Evolutionary conservation across 2,888 invertebrate genomes (phyloP).

Genomic region (Drosophila phalerata): DNA sequence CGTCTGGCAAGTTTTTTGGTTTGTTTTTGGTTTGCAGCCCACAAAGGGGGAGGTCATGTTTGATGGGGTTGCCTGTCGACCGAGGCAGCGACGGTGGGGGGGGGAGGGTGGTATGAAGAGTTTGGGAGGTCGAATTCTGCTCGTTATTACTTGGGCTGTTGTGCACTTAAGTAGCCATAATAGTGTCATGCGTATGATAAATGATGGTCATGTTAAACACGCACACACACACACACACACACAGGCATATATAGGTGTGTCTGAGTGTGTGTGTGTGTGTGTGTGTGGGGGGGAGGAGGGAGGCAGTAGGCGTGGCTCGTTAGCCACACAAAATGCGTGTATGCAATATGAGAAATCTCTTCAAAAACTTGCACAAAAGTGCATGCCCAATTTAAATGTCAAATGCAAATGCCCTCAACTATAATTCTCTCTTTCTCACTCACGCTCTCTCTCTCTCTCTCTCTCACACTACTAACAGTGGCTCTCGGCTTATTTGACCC

Average conservation of each 20-base stretch:
- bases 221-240: conserved; percentile 9
- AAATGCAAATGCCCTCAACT: conserved; percentile 60
- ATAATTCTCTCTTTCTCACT: conserved; percentile 46
- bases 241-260: not conserved
- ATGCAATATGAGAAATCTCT: conserved; percentile 60
- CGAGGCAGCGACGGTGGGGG: not conserved
- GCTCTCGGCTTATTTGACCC: too few relatives aligned
- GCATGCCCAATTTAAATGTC: conserved; percentile 66
- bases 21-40: conserved; percentile 1
- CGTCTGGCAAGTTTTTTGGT: conserved; percentile 31
- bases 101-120: not conserved
- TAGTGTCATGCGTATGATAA: conserved; percentile 70
- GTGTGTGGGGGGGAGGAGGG: not conserved
- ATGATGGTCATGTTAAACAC: conserved; percentile 62
- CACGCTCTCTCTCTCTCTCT: not conserved
- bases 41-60: not conserved
- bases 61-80: conserved; percentile 5
- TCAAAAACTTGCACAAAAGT: conserved; percentile 61
- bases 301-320: conserved; percentile 13
- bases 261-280: not conserved
- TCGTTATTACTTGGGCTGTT: conserved; percentile 61
- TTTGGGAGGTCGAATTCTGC: conserved; percentile 20
- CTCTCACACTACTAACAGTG: not conserved
- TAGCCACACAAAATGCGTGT: conserved; percentile 67
- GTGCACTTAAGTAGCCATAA: conserved; percentile 70